Evolutionary conservation across 2,113 vertebrate species (phyloP), one percentile per base, ranked within the genome.

Genomic region (Salvelinus namaycush): DNA sequence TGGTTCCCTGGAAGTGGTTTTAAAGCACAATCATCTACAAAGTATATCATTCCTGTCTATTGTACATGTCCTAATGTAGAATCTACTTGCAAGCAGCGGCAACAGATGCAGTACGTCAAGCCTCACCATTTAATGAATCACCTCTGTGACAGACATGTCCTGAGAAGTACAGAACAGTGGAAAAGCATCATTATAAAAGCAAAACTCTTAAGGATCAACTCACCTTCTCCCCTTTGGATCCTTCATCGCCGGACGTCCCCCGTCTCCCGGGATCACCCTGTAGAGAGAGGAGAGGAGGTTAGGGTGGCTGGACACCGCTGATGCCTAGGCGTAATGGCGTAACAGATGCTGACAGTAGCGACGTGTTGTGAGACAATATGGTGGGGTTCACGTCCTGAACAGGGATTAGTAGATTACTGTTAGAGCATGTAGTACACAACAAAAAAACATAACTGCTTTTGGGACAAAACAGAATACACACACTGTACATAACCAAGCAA

Each of bases 171-270:
- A 9, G 39, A 11, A 9, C 8, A 44, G 39, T 54, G 49, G 14
- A 4, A 54, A 54, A 54, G 49, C 14, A 54, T 54, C 14, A 13
- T 4, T 54, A 51, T 51, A 4, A 54, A 4, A 27, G 18, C 48
- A 79, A 78, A 84, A 81, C 14, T 76, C 12, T 71, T 77, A 69
- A 29, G 66, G 2, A n/a, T 48, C 24, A 70, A 60, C 83, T 92
- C 91, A 96, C 96, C 93, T 94, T 95, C 89, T 96, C 94, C 90
- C 96, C 96, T 88, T 92, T 95, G 39, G 90, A 92, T 59, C 95
- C 96, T 88, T 84, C 90, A 72, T 88, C 67, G 75, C 96, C 95
- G 87, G 90, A 85, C 82, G 93, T 90, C 18, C 96, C 96, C 9
- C 89, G 84, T 0, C 70, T 69, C 14, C 96, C 96, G 73, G 79